Evolutionary conservation across 1,140 invertebrate species (phyloP), one percentile per base, ranked within the genome.

Genomic region (Magallana ariakensis): DNA sequence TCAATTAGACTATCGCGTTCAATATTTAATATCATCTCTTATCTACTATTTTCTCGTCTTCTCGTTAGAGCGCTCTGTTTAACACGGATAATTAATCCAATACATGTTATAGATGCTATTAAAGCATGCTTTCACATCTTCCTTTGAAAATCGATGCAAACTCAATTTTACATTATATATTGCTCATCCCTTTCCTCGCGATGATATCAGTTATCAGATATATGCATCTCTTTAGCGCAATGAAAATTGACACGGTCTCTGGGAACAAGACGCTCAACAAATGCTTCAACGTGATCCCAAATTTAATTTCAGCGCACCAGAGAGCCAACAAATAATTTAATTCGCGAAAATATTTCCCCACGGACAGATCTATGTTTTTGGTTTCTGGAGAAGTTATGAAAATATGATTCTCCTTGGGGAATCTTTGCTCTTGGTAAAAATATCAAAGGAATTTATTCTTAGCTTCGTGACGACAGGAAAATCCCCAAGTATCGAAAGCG

Each of bases 301-400:
- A 75, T 75, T 75, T 26, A 22, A 75, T 75, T 75, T 75, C 22
- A 26, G 10, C 66, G 33, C 66, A 5, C 66, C 22, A 26, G 66
- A 26, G 66, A 75, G 66, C 22, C 10, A 75, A 75, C 66, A 75
- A 75, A 75, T 75, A 75, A 75, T 75, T 75, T 75, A 75, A 75
- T 75, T 75, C 66, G 66, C 22, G 22, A 13, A 75, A 75, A 11
- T 75, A 75, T 75, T 75, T 75, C 66, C 66, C 66, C 22, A 75
- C 22, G 33, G 66, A 75, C 22, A 26, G 33, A 75, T 75, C 22
- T 75, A 26, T 75, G 22, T 75, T 26, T 75, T 75, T 13, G 66
- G 66, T 75, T 75, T 75, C 22, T 33, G 9, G 66, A 75, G 33
- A 75, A 75, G 66, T 75, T 75, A 75, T 75, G 66, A 75, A 33